Base-by-base conservation (phyloP, 2,888 invertebrate species). In the Malthinus flaveolus region DNA sequence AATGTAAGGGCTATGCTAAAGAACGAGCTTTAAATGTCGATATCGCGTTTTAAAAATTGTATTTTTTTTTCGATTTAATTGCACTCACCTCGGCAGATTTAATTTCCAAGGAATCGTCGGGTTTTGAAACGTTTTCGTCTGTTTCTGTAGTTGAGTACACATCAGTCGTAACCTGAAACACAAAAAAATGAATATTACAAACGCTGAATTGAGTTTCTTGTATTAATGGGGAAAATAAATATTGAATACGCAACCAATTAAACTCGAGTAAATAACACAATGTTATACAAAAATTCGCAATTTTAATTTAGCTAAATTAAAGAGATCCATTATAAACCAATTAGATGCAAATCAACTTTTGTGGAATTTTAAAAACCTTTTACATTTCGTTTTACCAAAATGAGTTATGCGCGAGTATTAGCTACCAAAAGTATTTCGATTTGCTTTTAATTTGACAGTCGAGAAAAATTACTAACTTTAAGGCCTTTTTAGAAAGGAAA, bases 51-150 rank as follows among this genome's bases (percentile, higher is more conserved):
- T 51, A 42, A 48, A 44, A 59, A 46, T 49, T 45, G 37, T 32
- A 39, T 50, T 35, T 37, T 37, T 44, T 46, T 45, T 10, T 49
- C 36, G 51, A 51, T 51, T 42, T 52, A 48, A 52, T 47, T 32
- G 11, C 33, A 32, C 32, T 59, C 53, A 59, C 58, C 58, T 59
- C 48, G 15, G 53, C 58, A 13, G 53, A 31, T 32, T 49, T 48
- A 31, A 42, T 42, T 49, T 55, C 58, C 12, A 46, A 44, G 36
- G 68, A 61, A 52, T 63, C 64, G 64, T 73, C 72, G 55, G 67
- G 62, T 59, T 68, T 62, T 37, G 73, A 70, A 49, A 67, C 54
- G 65, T 73, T 74, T 56, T 68, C 68, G 57, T 68, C 67, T 15
- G 58, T 50, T 44, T 66, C 66, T 48, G 68, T 59, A 49, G 64